Base-by-base conservation (phyloP, 2,113 vertebrate genomes). In the Aythya baeri region DNA sequence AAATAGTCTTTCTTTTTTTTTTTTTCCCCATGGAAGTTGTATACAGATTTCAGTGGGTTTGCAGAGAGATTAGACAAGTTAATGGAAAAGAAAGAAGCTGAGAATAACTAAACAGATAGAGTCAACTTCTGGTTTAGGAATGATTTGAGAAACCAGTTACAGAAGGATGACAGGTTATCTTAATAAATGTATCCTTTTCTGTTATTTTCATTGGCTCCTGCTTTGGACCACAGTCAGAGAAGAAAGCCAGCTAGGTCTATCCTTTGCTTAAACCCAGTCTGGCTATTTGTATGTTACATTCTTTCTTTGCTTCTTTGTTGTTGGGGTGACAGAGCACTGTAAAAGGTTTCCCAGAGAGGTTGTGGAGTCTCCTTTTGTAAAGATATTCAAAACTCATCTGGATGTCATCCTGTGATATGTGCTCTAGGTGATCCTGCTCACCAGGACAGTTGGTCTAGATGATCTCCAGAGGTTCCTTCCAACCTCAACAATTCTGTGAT, bases 71-170 rank as follows among this genome's bases (percentile, higher is more conserved):
- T 31, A 63, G 38, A 20, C 13, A 72, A 83, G 26, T 7, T 62
- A 70, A 66, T 22, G 16, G 34, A 58, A 75, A 71, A 81, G 1
- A 82, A 92, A 46, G 57, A 32, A 73, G 27, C 16, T 86, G 70
- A 88, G 13, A 89, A 66, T 44, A 59, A 14, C 32, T 73, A 61
- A 85, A 80, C 58, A 34, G 7, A 50, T 16, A 34, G 17, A 20
- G 26, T 27, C 0, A 0, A 36, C 9, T 81, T 78, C 62, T 78
- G 70, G 4, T 11, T 83, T 12, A 22, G 44, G 13, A 88, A 13
- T 36, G 32, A 57, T 13, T 54, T 52, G 25, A 82, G 18, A 84
- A 83, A 74, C 8, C 5, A 36, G 63, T 44, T 52, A 14, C 52
- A 34, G 27, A 23, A 52, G 57, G 49, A 18, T 54, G 25, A 34